These are phyloP conservation scores for Chaetophractus vellerosus DNA, from an alignment of 2,797 vertebrate genomes.

Conservation along the genomic window DNA sequence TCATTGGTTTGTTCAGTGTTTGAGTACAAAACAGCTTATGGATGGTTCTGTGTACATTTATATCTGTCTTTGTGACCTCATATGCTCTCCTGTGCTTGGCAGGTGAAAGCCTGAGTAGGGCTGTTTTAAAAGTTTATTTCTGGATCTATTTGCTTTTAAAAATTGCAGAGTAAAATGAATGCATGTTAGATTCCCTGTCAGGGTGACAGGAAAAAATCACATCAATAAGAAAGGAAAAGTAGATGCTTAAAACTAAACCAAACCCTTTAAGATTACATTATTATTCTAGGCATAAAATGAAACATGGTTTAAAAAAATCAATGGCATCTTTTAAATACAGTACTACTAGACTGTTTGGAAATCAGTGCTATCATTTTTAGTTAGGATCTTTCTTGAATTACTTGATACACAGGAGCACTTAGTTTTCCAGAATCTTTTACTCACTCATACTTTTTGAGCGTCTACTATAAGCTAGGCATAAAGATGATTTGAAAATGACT, in stretches of 20 bases:
- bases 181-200: not conserved
- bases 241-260: constrained; percentile 15
- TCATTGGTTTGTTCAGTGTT: constrained; percentile 27
- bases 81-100: constrained; percentile 8
- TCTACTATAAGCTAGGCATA: not conserved
- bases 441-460: constrained; percentile 27
- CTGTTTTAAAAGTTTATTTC: not conserved
- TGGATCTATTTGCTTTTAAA: constrained; percentile 19
- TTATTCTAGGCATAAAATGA: constrained; percentile 47
- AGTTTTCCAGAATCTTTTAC: constrained; percentile 48
- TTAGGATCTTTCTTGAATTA: constrained; percentile 47
- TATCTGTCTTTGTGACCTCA: not conserved
- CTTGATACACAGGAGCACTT: not conserved
- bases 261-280: not conserved
- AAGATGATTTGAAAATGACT: constrained; percentile 56
- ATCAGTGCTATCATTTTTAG: not conserved
- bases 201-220: constrained; percentile 8
- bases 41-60: not conserved
- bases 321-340: constrained; percentile 24
- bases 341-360: constrained; percentile 10
- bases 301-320: not conserved
- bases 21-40: not conserved
- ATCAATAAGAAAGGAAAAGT: constrained; percentile 46
- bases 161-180: constrained; percentile 28
- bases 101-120: not conserved